A percentile compares a stretch with the other conserved stretches of the same genome.
Conservation (phyloP, 2,797 vertebrate genomes). For the Alca torda region DNA sequence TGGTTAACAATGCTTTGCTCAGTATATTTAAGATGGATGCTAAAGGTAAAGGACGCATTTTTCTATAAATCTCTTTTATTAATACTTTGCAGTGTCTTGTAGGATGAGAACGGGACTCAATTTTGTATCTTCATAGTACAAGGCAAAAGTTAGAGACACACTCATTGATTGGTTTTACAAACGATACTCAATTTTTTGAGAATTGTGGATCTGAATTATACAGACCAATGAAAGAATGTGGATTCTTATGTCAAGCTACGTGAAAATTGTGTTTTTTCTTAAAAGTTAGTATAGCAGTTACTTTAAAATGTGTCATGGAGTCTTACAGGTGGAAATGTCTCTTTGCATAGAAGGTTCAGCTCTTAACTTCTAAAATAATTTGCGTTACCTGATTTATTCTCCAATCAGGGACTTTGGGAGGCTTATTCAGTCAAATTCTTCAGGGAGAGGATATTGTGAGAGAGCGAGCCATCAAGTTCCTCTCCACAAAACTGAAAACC, state of each 20-base stretch:
- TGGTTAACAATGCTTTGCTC: constrained; percentile 93
- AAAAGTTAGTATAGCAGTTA: not conserved
- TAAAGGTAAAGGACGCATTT: constrained; percentile 82
- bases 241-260: not conserved
- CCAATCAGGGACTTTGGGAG: constrained; percentile 89
- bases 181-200: not conserved
- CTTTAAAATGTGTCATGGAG: not conserved
- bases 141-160: not conserved
- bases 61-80: not conserved
- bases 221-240: not conserved
- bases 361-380: not conserved
- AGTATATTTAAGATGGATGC: constrained; percentile 98
- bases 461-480: constrained; percentile 95
- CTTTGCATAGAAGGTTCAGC: not conserved
- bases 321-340: not conserved
- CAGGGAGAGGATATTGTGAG: constrained; percentile 97
- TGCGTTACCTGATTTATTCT: not conserved
- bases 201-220: not conserved
- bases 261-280: not conserved
- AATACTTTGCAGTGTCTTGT: not conserved
- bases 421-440: constrained; percentile 96
- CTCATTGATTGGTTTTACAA: not conserved
- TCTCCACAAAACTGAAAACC: constrained; percentile 90
- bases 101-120: not conserved
- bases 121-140: not conserved